Percentiles rank a stretch among this genome's conserved stretches.
Conservation (phyloP, 1,140 invertebrate genomes). For the Drosophila orena region DNA sequence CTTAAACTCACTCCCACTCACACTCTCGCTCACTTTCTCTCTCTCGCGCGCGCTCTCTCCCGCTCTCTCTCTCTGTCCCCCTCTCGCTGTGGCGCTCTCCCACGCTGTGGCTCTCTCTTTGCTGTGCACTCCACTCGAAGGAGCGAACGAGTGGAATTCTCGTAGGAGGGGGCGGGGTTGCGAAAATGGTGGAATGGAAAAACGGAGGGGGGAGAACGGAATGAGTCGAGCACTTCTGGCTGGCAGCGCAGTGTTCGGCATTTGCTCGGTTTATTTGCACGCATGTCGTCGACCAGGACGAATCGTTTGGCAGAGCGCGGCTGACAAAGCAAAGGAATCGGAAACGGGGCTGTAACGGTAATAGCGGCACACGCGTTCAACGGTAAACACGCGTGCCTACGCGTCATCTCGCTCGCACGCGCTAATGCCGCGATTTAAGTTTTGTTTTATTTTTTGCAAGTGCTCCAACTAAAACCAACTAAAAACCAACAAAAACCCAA, state of each 20-base stretch:
- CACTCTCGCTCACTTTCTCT: neutral
- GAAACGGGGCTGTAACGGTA: slow-evolving; percentile 33
- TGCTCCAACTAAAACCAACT: slow-evolving; percentile 5
- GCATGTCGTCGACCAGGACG: slow-evolving; percentile 79
- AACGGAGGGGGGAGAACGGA: neutral
- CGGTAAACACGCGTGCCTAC: slow-evolving; percentile 25
- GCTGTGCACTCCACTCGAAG: neutral
- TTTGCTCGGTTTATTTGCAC: slow-evolving; percentile 68
- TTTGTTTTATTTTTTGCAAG: slow-evolving; percentile 9
- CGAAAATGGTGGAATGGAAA: neutral
- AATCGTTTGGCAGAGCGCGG: slow-evolving; percentile 45
- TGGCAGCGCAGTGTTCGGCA: slow-evolving; percentile 30
- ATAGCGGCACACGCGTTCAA: slow-evolving; percentile 19
- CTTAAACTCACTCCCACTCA: neutral
- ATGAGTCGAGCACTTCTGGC: neutral
- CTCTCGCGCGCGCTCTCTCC: neutral
- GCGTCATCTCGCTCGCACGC: slow-evolving; percentile 21
- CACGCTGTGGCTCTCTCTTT: neutral
- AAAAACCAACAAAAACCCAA: slow-evolving; percentile 2
- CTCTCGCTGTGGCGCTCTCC: neutral
- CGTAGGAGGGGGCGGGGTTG: neutral
- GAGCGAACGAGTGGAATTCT: neutral
- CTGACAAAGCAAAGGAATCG: neutral
- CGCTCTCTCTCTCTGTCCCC: neutral
- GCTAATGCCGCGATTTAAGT: slow-evolving; percentile 10